Base-by-base conservation (phyloP, 2,888 invertebrate species). In the Trilocha varians region DNA sequence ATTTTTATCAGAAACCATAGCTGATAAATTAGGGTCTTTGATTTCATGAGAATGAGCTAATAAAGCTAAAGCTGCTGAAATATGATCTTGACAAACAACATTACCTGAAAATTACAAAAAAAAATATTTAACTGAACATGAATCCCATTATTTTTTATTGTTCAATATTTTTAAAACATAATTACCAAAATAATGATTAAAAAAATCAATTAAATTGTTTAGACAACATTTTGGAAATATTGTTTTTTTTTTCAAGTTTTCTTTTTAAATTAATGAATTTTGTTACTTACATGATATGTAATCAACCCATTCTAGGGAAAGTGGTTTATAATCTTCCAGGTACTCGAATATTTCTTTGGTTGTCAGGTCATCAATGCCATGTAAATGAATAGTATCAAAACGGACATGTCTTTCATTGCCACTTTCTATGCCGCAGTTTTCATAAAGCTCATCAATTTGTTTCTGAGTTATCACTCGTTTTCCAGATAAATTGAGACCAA, bases 291-390 rank as follows among this genome's bases (percentile, higher is more conserved):
- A 95, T 56, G 92, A 91, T 52, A 87, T 79, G 63, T 93, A 91
- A 78, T 92, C 91, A 44, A 95, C 89, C 93, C 94, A 94, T 76
- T 95, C 95, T 39, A 95, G 87, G 8, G 90, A 90, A 9, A 89
- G 79, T n/a, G 95, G 94, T 40, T 89, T 90, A 69, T 91, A 93
- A 52, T 91, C 91, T 65, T 89, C 87, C 64, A 95, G 91, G 73
- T 94, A 95, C 52, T 90, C 88, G 65, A 94, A 91, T 39, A 95
- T 88, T 68, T 95, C 94, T 64, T 90, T 89, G 3, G 93, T 92
- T 53, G 88, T 91, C 87, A 95, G 89, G 32, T 91, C 89, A 55
- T 91, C 88, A 1, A 92, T 89, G 38, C 95, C 95, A 63, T 90
- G 82, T 64, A 95, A 80, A 67, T 94, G 92, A 38, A 95, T 74